Percentiles rank a stretch among this genome's conserved stretches.
These are phyloP conservation scores for Turnix velox DNA, from an alignment of 2,113 vertebrate genomes.

Conservation along the genomic window DNA sequence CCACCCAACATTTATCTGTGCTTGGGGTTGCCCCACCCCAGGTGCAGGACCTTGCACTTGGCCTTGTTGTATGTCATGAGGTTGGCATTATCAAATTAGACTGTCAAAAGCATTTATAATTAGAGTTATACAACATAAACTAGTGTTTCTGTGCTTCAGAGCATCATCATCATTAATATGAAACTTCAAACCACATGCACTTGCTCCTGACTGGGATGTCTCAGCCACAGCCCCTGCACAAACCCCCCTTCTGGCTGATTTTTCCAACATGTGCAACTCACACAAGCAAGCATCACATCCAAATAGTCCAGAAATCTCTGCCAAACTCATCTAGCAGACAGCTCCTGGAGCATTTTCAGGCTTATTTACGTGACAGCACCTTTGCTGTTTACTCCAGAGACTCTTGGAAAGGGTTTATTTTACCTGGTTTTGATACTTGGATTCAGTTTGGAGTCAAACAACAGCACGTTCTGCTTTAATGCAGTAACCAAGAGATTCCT, in stretches of 20 bases:
- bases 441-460: not conserved
- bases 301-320: not conserved
- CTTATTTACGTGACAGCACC: not conserved
- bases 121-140: not conserved
- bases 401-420: not conserved
- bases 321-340: not conserved
- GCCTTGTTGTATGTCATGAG: too few relatives aligned
- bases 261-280: not conserved
- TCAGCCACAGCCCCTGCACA: not conserved
- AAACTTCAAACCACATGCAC: not conserved
- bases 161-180: fast-evolving
- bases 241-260: not conserved
- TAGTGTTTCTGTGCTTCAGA: fast-evolving
- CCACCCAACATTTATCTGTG: too few relatives aligned
- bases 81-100: not conserved
- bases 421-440: not conserved
- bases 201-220: not conserved
- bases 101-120: not conserved
- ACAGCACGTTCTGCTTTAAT: fast-evolving
- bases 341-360: not conserved
- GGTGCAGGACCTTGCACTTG: too few relatives aligned
- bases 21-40: too few relatives aligned
- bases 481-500: not conserved
- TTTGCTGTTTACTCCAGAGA: not conserved
- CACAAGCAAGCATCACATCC: not conserved